Percentiles rank a stretch among this genome's conserved stretches.
Evolutionary conservation across 35 echinoderm and acorn worm species (phyloP).

Genomic region (Chiridota heheva): DNA sequence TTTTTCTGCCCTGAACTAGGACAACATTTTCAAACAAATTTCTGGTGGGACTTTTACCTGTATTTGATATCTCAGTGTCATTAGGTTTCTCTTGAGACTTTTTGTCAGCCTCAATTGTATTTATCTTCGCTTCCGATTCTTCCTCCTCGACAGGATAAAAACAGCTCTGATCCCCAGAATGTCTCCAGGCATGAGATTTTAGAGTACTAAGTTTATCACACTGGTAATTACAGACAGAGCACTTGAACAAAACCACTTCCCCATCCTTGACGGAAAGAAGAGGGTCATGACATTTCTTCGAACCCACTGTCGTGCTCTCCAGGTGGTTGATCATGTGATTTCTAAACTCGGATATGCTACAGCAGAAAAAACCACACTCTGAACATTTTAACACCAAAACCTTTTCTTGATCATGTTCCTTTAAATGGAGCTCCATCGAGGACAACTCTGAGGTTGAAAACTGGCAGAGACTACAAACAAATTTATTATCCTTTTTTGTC

Average conservation of each 20-base stretch:
- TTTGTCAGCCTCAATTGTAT: too few relatives aligned
- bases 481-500: slow-evolving; percentile 43
- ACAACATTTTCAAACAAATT: slow-evolving; percentile 3
- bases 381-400: slow-evolving; percentile 89
- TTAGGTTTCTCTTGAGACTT: too few relatives aligned
- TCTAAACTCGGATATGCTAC: slow-evolving; percentile 51
- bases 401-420: slow-evolving; percentile 62
- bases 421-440: slow-evolving; percentile 68
- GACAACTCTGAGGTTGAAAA: slow-evolving; percentile 50
- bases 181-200: slow-evolving; percentile 95
- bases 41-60: too few relatives aligned
- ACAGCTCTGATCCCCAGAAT: slow-evolving; percentile 88
- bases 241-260: slow-evolving; percentile 71
- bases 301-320: background rate
- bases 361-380: slow-evolving; percentile 80
- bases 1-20: background rate
- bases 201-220: slow-evolving; percentile 92
- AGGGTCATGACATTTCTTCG: slow-evolving; percentile 7
- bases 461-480: slow-evolving; percentile 75
- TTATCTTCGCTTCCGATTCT: background rate
- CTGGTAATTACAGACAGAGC: slow-evolving; percentile 79
- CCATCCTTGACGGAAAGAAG: background rate
- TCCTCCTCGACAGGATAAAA: slow-evolving; percentile 88
- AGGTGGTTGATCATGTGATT: slow-evolving; percentile 90
- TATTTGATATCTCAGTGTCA: too few relatives aligned